Percentiles rank a stretch among this genome's conserved stretches.
phyloP scores from a whole-genome alignment of 1,140 invertebrate species.

The Ceratina australensis region DNA sequence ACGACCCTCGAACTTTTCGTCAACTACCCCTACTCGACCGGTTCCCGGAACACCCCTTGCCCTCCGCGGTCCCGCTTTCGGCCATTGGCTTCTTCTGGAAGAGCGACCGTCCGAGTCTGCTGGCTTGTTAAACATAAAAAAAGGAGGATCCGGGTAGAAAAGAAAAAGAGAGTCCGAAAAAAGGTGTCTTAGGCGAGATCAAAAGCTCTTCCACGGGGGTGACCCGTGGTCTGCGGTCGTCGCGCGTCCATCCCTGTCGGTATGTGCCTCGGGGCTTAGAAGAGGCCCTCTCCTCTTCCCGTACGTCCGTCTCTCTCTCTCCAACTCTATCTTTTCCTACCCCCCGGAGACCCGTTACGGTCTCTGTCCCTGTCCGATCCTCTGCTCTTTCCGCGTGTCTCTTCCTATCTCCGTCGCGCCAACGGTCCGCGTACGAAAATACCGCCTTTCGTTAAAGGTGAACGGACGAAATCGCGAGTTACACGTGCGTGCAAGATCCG shows the following conservation, averaged over 20 bases:
- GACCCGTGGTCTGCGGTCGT: conserved; percentile 52
- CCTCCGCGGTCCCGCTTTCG: not conserved
- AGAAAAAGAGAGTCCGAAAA: conserved; percentile 57
- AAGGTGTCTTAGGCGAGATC: conserved; percentile 64
- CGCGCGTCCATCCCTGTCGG: conserved; percentile 58
- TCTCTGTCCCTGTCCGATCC: not conserved
- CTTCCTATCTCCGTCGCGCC: conserved; percentile 24
- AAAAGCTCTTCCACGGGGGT: conserved; percentile 66
- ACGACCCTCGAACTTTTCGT: conserved; percentile 50
- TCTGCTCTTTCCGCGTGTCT: conserved; percentile 2
- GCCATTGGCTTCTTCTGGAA: conserved; percentile 6
- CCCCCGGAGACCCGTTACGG: too few species aligned
- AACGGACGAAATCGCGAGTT: conserved; percentile 66
- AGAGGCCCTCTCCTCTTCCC: conserved; percentile 29
- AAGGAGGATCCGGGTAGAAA: not conserved
- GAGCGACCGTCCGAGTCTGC: conserved; percentile 41
- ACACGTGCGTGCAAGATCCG: conserved; percentile 64
- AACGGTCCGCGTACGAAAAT: conserved; percentile 47
- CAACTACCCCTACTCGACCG: conserved; percentile 8
- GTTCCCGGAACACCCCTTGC: not conserved
- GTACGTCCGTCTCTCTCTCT: not conserved
- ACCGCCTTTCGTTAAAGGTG: conserved; percentile 68
- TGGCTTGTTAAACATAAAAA: conserved; percentile 52
- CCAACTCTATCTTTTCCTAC: not conserved
- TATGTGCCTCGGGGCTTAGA: conserved; percentile 35